These are phyloP conservation scores for Yoshiicerus persimilis DNA, from an alignment of 1,140 invertebrate genomes.

Conservation along the genomic window DNA sequence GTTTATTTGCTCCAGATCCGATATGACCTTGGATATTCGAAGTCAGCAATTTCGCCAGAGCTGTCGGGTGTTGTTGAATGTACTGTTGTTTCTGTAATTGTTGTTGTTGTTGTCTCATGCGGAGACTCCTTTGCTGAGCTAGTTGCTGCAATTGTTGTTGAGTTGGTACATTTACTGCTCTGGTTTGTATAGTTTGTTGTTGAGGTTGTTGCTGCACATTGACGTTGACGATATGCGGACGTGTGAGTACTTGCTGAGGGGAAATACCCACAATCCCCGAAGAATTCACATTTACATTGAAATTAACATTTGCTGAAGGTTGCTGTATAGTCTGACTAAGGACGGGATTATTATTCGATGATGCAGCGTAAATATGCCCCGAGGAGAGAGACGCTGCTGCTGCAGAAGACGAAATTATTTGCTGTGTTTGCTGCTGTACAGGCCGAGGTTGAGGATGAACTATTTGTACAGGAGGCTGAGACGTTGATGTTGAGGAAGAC, in stretches of 20 bases:
- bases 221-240: conserved; percentile 47
- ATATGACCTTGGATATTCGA: conserved; percentile 17
- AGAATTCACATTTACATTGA: conserved; percentile 46
- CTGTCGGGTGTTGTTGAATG: conserved; percentile 40
- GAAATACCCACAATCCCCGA: conserved; percentile 21
- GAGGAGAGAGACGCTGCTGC: not conserved
- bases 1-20: conserved; percentile 25
- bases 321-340: conserved; percentile 1
- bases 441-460: conserved; percentile 45
- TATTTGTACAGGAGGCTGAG: conserved; percentile 43
- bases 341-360: not conserved
- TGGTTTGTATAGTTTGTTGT: not conserved
- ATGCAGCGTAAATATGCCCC: not conserved
- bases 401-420: not conserved
- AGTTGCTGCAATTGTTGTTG: conserved; percentile 27
- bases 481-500: conserved; percentile 18
- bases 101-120: conserved; percentile 27
- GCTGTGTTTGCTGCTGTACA: conserved; percentile 15
- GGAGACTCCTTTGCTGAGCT: conserved; percentile 16
- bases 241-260: conserved; percentile 42
- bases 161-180: not conserved
- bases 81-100: not conserved
- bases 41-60: conserved; percentile 38
- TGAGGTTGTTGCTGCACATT: conserved; percentile 40
- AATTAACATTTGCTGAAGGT: conserved; percentile 43